Conservation (phyloP, 2,888 invertebrate species). For the Drosophila siamana region DNA sequence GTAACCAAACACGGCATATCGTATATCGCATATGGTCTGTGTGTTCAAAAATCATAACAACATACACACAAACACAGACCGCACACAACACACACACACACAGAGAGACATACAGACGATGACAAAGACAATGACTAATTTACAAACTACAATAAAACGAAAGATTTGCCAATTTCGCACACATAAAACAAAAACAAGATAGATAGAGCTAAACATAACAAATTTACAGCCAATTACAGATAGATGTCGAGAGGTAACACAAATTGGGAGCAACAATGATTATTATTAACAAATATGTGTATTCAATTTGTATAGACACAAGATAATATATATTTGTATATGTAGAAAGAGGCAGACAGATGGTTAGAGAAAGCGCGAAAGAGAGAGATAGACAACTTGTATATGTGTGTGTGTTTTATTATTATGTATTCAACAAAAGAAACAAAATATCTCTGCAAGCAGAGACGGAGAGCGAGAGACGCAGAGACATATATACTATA, state of each 20-base stretch:
- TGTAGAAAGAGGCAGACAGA: too few species aligned
- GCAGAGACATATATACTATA: background rate
- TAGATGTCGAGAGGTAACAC: constrained; percentile 16
- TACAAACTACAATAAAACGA: constrained; percentile 34
- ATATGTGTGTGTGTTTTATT: constrained; percentile 26
- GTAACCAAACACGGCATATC: too few species aligned
- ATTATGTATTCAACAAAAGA: constrained; percentile 41
- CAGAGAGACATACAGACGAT: too few species aligned
- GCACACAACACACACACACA: constrained; percentile 22
- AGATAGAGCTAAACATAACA: constrained; percentile 32
- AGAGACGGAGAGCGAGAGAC: constrained; percentile 38
- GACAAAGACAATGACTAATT: constrained; percentile 26
- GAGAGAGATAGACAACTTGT: constrained; percentile 11
- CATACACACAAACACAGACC: constrained; percentile 17
- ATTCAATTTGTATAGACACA: constrained; percentile 21
- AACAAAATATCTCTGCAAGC: constrained; percentile 21
- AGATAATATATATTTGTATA: background rate
- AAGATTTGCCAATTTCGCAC: constrained; percentile 43
- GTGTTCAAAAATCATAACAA: constrained; percentile 31
- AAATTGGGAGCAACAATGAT: constrained; percentile 31
- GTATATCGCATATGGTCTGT: constrained; percentile 3
- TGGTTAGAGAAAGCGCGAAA: background rate
- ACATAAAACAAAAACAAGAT: constrained; percentile 31
- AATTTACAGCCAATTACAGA: constrained; percentile 49
- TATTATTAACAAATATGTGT: constrained; percentile 36